Percentiles rank a stretch among this genome's conserved stretches.
Conservation (phyloP, 2,797 vertebrate genomes). For the Sardinella longiceps region DNA sequence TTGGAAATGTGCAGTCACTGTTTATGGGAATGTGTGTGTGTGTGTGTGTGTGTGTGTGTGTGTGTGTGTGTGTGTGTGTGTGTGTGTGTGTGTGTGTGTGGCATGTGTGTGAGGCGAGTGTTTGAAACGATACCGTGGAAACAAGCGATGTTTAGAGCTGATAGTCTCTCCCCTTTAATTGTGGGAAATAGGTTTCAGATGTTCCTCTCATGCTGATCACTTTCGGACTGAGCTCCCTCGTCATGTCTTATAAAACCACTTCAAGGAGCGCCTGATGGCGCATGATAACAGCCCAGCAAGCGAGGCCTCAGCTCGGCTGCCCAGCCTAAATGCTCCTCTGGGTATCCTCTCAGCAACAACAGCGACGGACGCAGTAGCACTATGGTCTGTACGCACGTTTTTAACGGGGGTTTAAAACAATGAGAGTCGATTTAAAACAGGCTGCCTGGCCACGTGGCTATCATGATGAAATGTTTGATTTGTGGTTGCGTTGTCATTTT, state of each 20-base stretch:
- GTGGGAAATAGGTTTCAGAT: slow-evolving; percentile 83
- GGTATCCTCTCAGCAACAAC: slow-evolving; percentile 70
- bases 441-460: not conserved
- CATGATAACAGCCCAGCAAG: slow-evolving; percentile 70
- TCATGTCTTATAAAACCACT: slow-evolving; percentile 81
- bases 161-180: slow-evolving; percentile 82
- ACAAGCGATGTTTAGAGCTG: slow-evolving; percentile 77
- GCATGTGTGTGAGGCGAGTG: slow-evolving; percentile 59
- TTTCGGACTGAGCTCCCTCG: slow-evolving; percentile 70
- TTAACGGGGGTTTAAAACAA: slow-evolving; percentile 51
- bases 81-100: slow-evolving; percentile 61
- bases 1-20: slow-evolving; percentile 74
- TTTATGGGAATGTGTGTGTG: slow-evolving; percentile 65
- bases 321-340: slow-evolving; percentile 66
- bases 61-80: slow-evolving; percentile 38
- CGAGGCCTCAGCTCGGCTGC: slow-evolving; percentile 61
- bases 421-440: slow-evolving; percentile 42
- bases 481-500: not conserved
- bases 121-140: slow-evolving; percentile 78
- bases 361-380: slow-evolving; percentile 70
- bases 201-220: slow-evolving; percentile 77
- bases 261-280: slow-evolving; percentile 72
- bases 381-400: slow-evolving; percentile 62
- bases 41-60: slow-evolving; percentile 52
- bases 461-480: not conserved